phyloP scores from a whole-genome alignment of 2,113 vertebrate genomes.

The Choloepus hoffmanni region DNA sequence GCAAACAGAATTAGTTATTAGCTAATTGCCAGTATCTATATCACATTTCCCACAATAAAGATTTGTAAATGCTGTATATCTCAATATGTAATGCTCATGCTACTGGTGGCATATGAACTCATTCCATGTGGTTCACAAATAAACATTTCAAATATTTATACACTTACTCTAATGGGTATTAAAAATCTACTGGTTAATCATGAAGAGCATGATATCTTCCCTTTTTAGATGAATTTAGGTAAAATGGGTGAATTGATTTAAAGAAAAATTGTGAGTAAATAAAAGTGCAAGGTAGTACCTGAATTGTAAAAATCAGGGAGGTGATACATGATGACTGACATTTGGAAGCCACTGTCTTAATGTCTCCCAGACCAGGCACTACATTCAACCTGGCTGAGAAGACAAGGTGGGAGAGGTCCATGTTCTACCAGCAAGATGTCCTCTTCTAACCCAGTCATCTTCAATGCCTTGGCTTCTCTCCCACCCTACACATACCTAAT shows the following conservation, averaged over 20 bases:
- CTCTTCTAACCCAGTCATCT: background rate
- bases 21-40: background rate
- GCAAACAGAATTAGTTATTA: background rate
- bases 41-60: background rate
- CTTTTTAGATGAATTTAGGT: conserved; percentile 17
- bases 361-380: background rate
- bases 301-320: background rate
- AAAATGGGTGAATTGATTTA: background rate
- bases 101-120: background rate
- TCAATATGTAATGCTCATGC: background rate
- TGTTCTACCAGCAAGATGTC: background rate
- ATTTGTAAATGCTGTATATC: background rate
- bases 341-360: background rate
- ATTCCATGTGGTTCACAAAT: conserved; percentile 16
- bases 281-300: background rate
- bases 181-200: conserved; percentile 15
- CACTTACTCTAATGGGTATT: background rate
- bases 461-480: background rate
- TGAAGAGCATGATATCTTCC: background rate
- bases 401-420: background rate
- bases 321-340: background rate
- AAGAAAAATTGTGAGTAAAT: background rate
- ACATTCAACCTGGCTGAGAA: background rate
- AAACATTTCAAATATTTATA: background rate
- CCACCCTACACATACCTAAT: background rate